A percentile compares a stretch with the other conserved stretches of the same genome.
These are phyloP conservation scores for Hydractinia symbiolongicarpus DNA, from an alignment of 30 jellyfish, hydroid and myxozoan genomes.

Conservation along the genomic window DNA sequence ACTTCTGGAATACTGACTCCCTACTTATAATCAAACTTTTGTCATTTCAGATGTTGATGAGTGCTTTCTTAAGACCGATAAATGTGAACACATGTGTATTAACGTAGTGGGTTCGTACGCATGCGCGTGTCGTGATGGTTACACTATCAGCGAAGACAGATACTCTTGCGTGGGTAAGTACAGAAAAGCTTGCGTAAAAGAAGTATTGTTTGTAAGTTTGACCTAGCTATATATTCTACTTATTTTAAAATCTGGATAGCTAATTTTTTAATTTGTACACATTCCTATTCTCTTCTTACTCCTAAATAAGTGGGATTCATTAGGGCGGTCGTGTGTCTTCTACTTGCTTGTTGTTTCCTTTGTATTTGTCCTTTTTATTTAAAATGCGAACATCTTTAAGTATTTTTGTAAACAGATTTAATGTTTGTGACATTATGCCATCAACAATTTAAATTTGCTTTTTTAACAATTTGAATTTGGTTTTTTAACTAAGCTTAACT, in stretches of 20 bases:
- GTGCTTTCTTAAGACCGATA: slow-evolving; percentile 28
- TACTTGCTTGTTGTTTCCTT: no score
- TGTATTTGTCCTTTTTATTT: no score
- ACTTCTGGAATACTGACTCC: no score
- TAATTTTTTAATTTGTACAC: neutral
- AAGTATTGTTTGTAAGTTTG: neutral
- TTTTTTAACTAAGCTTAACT: no score
- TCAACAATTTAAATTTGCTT: no score
- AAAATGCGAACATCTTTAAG: no score
- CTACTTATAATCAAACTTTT: neutral
- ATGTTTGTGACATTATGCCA: no score
- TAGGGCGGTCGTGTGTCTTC: no score
- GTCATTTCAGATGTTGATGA: slow-evolving; percentile 48
- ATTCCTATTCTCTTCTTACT: neutral
- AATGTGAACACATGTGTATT: slow-evolving; percentile 51
- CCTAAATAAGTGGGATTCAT: no score
- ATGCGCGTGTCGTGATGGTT: slow-evolving; percentile 48
- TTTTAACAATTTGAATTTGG: no score
- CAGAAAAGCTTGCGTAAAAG: no score
- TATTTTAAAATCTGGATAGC: neutral
- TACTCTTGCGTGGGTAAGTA: slow-evolving; percentile 45
- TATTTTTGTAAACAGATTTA: no score
- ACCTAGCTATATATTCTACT: neutral
- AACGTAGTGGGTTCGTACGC: slow-evolving; percentile 43
- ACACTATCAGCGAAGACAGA: slow-evolving; percentile 36